Conservation (phyloP, 2,113 vertebrate genomes). For the Thalassarche chlororhynchos region DNA sequence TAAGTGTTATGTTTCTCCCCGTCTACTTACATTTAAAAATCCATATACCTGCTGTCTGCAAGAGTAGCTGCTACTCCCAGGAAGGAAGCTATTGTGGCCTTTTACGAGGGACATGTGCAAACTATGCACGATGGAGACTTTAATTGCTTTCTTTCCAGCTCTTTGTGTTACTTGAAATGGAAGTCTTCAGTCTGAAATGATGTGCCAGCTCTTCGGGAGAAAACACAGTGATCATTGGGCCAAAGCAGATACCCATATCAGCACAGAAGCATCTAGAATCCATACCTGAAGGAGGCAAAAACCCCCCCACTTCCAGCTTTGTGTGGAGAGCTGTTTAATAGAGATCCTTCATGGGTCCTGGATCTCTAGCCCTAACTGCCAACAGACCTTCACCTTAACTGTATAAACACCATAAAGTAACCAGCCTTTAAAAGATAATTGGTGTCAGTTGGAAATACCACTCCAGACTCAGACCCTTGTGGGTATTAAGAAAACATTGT, state of each 20-base stretch:
- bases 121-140: neutral
- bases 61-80: neutral
- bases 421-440: neutral
- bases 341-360: neutral
- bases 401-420: neutral
- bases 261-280: neutral
- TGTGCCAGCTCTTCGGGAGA: neutral
- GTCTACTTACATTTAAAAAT: neutral
- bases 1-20: neutral
- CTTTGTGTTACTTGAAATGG: neutral
- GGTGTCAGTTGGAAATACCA: neutral
- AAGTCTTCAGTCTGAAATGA: neutral
- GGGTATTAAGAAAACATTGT: neutral
- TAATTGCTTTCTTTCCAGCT: neutral
- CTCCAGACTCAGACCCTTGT: neutral
- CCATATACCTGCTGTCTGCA: neutral
- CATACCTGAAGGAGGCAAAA: neutral
- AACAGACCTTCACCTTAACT: neutral
- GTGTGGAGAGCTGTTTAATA: neutral
- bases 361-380: neutral
- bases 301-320: neutral
- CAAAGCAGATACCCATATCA: neutral
- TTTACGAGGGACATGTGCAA: neutral
- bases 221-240: neutral
- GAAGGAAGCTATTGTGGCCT: neutral